These are phyloP conservation scores for Charina bottae DNA, from an alignment of 2,113 vertebrate genomes.

Conservation along the genomic window DNA sequence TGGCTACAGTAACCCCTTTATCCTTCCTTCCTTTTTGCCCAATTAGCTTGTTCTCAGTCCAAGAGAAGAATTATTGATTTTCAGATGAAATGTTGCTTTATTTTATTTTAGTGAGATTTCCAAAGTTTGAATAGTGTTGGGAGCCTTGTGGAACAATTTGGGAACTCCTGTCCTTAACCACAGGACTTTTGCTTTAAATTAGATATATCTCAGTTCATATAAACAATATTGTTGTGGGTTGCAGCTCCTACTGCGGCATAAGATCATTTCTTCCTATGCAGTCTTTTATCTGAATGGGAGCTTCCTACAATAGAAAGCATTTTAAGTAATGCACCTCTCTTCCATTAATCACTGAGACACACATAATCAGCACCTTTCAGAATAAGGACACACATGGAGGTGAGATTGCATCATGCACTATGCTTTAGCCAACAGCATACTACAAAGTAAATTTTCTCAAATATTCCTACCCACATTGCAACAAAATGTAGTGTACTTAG, in stretches of 20 bases:
- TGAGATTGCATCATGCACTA: neutral
- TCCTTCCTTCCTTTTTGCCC: neutral
- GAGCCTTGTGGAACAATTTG: neutral
- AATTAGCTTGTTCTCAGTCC: neutral
- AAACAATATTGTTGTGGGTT: slow-evolving; percentile 1
- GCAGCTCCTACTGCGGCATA: neutral
- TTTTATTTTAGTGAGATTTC: neutral
- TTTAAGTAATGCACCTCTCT: neutral
- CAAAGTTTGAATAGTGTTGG: neutral
- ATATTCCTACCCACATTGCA: slow-evolving; percentile 12
- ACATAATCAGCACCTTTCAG: neutral
- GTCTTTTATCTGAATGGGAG: slow-evolving; percentile 24
- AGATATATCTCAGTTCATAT: neutral
- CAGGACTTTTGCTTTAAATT: neutral
- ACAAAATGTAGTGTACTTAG: slow-evolving; percentile 27
- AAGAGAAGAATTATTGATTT: neutral
- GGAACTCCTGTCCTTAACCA: neutral
- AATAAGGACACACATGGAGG: neutral
- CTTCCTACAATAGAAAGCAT: neutral
- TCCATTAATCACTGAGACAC: rapidly evolving
- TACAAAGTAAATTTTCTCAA: slow-evolving; percentile 1
- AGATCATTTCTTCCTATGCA: neutral
- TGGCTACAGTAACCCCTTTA: neutral
- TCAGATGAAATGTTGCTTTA: neutral
- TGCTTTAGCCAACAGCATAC: neutral